phyloP scores from a whole-genome alignment of 2,888 invertebrate species.

The Folsomia candida region DNA sequence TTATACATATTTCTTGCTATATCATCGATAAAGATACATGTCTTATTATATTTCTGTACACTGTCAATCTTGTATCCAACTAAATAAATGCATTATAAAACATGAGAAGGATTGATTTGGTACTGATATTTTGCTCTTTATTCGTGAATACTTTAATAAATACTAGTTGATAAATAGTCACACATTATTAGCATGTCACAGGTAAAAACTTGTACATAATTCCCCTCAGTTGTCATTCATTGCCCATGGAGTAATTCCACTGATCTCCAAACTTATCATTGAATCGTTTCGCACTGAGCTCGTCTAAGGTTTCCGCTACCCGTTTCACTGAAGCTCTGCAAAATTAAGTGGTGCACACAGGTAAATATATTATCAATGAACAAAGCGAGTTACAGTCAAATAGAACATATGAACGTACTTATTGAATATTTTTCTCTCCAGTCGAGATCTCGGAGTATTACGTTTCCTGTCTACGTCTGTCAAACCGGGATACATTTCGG shows the following conservation, averaged over 20 bases:
- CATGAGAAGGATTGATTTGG: too few relatives aligned
- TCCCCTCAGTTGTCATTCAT: too few relatives aligned
- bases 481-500: conserved; percentile 54
- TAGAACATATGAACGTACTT: conserved; percentile 52
- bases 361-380: neutral
- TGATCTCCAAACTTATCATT: conserved; percentile 59
- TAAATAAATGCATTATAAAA: too few relatives aligned
- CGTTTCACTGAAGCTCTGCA: conserved; percentile 55
- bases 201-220: too few relatives aligned
- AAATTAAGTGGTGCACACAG: conserved; percentile 13
- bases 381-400: neutral
- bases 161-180: too few relatives aligned
- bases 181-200: too few relatives aligned
- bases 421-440: conserved; percentile 59
- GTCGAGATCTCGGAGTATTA: conserved; percentile 55
- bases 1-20: too few relatives aligned
- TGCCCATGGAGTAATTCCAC: conserved; percentile 55
- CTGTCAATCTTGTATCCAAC: too few relatives aligned
- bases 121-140: too few relatives aligned
- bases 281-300: conserved; percentile 54
- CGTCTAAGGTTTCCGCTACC: conserved; percentile 56
- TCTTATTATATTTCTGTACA: too few relatives aligned
- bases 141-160: too few relatives aligned
- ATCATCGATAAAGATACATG: too few relatives aligned
- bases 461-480: conserved; percentile 56